Conservation (phyloP, 2,888 invertebrate species). For the Sacculina carcini region DNA sequence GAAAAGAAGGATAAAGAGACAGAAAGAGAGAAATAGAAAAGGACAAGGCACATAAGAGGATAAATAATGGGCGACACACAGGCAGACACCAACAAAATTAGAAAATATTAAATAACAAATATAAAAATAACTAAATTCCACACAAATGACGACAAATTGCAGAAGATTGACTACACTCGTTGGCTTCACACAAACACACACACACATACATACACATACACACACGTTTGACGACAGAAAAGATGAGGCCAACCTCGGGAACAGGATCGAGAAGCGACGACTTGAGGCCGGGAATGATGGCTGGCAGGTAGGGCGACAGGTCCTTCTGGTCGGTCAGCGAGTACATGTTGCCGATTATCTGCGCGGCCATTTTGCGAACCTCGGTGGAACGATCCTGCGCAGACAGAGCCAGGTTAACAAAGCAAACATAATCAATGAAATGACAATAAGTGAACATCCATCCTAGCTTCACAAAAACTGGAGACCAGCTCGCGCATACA, state of each 20-base stretch:
- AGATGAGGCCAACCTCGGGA: constrained; percentile 41
- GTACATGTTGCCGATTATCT: constrained; percentile 99
- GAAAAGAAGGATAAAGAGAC: no score
- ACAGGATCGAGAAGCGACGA: constrained; percentile 88
- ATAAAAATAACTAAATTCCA: background rate
- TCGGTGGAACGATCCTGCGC: constrained; percentile 70
- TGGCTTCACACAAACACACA: no score
- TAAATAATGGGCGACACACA: background rate
- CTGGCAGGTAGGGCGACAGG: constrained; percentile 77
- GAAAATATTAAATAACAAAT: background rate
- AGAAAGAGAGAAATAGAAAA: no score
- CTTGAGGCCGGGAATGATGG: constrained; percentile 86
- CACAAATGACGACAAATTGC: no score
- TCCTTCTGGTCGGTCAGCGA: constrained; percentile 97
- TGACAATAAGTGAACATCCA: no score
- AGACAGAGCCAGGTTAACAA: no score
- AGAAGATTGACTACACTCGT: no score
- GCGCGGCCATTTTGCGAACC: constrained; percentile 95
- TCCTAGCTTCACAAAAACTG: no score
- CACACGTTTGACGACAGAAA: background rate
- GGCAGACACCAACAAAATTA: background rate
- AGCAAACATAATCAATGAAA: no score
- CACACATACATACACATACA: no score
- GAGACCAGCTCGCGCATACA: no score
- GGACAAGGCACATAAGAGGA: no score